These are phyloP conservation scores for Pteropus alecto DNA, from an alignment of 2,113 vertebrate genomes.

Conservation along the genomic window DNA sequence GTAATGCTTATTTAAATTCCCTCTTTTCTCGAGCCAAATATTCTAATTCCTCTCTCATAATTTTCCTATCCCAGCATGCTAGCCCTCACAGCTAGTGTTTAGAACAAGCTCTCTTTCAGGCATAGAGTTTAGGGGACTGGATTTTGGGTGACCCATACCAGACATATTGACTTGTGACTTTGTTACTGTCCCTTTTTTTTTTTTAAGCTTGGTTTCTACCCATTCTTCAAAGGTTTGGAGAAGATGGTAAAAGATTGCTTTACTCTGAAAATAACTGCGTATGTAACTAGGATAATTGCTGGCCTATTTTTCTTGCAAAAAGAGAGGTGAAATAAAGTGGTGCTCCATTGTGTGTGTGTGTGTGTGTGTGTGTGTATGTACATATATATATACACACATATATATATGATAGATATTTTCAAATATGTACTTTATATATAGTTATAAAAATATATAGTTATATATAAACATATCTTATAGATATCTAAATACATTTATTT, in stretches of 20 bases:
- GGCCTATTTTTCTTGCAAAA: constrained; percentile 37
- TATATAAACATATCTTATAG: neutral
- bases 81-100: neutral
- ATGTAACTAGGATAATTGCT: neutral
- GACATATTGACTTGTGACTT: neutral
- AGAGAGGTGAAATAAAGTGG: constrained; percentile 10
- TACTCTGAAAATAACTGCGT: constrained; percentile 39
- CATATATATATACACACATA: too few relatives aligned
- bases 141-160: neutral
- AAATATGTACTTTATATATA: neutral
- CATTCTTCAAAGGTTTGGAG: neutral
- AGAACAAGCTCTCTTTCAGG: neutral
- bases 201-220: neutral
- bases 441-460: neutral
- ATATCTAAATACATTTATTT: too few relatives aligned
- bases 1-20: neutral
- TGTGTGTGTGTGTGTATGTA: too few relatives aligned
- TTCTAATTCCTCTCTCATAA: neutral
- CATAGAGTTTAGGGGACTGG: neutral
- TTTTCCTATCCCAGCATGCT: fast-evolving
- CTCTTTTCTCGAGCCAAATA: neutral
- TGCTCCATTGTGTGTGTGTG: neutral
- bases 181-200: neutral
- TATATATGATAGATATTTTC: neutral
- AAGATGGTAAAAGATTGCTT: constrained; percentile 13